These are phyloP conservation scores for Atrina japonica DNA, from an alignment of 2,888 invertebrate genomes.

Conservation along the genomic window DNA sequence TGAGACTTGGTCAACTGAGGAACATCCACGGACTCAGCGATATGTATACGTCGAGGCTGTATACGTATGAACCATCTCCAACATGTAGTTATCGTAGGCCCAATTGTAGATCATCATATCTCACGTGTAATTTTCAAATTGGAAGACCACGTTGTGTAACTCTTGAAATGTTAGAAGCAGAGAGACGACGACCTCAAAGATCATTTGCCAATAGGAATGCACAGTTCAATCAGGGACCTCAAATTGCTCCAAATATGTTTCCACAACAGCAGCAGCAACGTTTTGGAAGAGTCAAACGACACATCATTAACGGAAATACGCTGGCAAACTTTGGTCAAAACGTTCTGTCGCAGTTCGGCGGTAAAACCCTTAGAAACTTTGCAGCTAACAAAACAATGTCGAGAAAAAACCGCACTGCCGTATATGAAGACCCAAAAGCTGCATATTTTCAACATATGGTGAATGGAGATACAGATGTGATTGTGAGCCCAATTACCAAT, in stretches of 20 bases:
- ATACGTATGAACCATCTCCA: conserved; percentile 58
- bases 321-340: conserved; percentile 1
- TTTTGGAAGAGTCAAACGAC: conserved; percentile 17
- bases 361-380: conserved; percentile 3
- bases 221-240: background rate
- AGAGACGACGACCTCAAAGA: background rate
- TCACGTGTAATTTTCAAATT: conserved; percentile 54
- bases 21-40: conserved; percentile 59
- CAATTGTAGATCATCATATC: conserved; percentile 51
- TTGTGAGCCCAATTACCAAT: conserved; percentile 34
- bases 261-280: background rate
- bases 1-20: conserved; percentile 53
- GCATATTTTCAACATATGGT: conserved; percentile 6
- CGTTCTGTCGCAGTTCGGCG: conserved; percentile 20
- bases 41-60: conserved; percentile 56
- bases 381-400: conserved; percentile 15
- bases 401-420: no score
- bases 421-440: no score
- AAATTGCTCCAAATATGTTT: background rate
- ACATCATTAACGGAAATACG: conserved; percentile 1
- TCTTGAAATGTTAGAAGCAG: conserved; percentile 40
- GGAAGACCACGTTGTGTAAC: conserved; percentile 53
- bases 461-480: conserved; percentile 10
- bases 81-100: conserved; percentile 47
- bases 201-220: background rate